Conservation (phyloP, 2,113 vertebrate genomes). For the Lepus timidus region DNA sequence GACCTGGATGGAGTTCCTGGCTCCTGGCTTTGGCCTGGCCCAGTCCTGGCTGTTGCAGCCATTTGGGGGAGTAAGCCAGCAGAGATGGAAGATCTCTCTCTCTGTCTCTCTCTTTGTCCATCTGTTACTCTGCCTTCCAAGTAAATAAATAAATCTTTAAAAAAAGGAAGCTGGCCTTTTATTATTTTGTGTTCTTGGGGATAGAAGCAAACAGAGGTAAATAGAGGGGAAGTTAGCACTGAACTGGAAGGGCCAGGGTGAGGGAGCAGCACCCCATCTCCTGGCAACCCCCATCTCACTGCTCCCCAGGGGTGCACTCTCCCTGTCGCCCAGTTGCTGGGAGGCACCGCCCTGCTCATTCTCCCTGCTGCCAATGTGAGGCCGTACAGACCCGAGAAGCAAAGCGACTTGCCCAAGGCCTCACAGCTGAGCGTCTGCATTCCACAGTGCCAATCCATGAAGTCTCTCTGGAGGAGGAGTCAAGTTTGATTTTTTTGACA, state of each 20-base stretch:
- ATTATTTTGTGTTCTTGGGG: not conserved
- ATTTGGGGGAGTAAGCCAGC: too few relatives aligned
- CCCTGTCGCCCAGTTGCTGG: not conserved
- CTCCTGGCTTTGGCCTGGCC: too few relatives aligned
- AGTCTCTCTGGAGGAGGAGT: conserved; percentile 2
- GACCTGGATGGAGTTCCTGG: too few relatives aligned
- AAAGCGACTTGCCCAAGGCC: not conserved
- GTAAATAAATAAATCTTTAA: too few relatives aligned
- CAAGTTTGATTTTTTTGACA: not conserved
- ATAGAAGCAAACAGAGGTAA: not conserved
- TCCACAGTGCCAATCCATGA: not conserved
- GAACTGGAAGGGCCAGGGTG: not conserved
- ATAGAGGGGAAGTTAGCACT: too few relatives aligned
- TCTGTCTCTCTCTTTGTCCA: too few relatives aligned
- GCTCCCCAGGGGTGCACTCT: not conserved
- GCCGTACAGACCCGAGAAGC: conserved; percentile 31
- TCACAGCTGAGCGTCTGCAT: not conserved
- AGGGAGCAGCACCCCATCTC: not conserved
- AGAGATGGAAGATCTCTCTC: too few relatives aligned
- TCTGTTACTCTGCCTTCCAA: too few relatives aligned
- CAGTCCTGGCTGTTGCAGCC: too few relatives aligned
- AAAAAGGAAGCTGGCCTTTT: not conserved
- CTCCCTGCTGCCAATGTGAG: not conserved
- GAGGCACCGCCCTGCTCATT: not conserved
- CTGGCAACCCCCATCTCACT: not conserved